phyloP scores from a whole-genome alignment of 1,140 invertebrate species.

The Glossosoma conforme region DNA sequence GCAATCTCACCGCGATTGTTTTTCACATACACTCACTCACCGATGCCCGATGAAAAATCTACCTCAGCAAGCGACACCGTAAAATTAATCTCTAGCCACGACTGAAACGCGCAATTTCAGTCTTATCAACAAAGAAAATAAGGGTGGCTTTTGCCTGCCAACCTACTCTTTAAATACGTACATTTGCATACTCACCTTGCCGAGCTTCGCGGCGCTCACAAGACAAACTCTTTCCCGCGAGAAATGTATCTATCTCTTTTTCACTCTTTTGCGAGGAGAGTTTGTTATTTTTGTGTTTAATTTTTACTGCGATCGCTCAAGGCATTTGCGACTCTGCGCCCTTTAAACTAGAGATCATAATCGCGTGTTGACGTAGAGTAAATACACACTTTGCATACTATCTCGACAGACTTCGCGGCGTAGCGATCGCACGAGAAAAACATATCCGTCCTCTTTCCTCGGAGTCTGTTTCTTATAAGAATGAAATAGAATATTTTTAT shows the following conservation, averaged over 20 bases:
- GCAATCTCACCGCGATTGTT: constrained; percentile 28
- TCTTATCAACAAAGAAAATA: constrained; percentile 1
- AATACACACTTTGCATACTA: constrained; percentile 4
- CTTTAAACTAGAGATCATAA: background rate
- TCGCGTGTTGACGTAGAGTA: background rate
- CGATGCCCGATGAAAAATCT: constrained; percentile 17
- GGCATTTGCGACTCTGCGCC: background rate
- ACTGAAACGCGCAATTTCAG: constrained; percentile 6
- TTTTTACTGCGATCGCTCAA: background rate
- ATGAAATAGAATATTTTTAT: constrained; percentile 18
- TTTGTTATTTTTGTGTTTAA: background rate
- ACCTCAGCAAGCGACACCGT: constrained; percentile 24
- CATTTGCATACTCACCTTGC: constrained; percentile 31
- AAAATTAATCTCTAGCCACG: constrained; percentile 22
- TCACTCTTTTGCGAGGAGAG: background rate
- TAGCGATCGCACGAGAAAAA: constrained; percentile 7
- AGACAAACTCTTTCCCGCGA: constrained; percentile 21
- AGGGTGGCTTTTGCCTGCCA: background rate
- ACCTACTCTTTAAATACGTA: constrained; percentile 15
- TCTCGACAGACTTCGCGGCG: background rate
- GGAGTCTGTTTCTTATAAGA: constrained; percentile 8
- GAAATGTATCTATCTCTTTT: constrained; percentile 9
- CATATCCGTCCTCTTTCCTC: constrained; percentile 21
- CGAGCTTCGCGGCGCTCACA: constrained; percentile 22
- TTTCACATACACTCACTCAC: constrained; percentile 19